Evolutionary conservation across 2,888 invertebrate species (phyloP), one percentile per base, ranked within the genome.

Genomic region (Ichneumoninae sp.): DNA sequence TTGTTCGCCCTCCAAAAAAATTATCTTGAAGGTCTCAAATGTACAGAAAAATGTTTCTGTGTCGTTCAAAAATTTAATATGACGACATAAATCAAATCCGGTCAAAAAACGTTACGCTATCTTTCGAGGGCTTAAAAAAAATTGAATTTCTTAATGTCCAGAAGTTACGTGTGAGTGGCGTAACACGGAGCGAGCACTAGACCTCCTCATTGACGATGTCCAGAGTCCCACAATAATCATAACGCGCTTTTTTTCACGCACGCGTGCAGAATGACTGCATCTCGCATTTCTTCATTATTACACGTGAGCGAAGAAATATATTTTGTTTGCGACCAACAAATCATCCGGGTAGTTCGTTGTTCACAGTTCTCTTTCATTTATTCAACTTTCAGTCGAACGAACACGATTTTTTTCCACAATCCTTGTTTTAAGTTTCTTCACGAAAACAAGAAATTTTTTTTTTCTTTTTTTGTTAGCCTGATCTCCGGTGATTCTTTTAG

Each of bases 81-180:
- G 19, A 19, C 36, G 8, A 22, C 7, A 44, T 26, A 16, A 62
- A 5, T 16, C 19, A n/a, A 62, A 33, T 1, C 47, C n/a, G 50
- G 22, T 65, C 50, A 36, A 60, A 74, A 60, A 62, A 62, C 47
- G 47, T 50, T 36, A 33, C 6, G 50, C 74, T n/a, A 62, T 33
- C 10, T 50, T 75, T 69, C 74, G 19, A n/a, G 52, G 7, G 40
- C 69, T 8, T 36, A 22, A 60, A 30, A 47, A 62, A 80, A 54
- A 54, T 22, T 52, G 47, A 74, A 84, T 80, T 85, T 70, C 80
- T 77, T 78, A 82, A 82, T 66, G 74, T 75, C 57, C 40, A 60
- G 54, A 69, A 66, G 75, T 86, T 86, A 86, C 85, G 85, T 83
- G 78, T 54, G 52, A 57, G 52, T 87, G 86, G 83, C 81, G 84